A percentile compares a stretch with the other conserved stretches of the same genome.
These are phyloP conservation scores for Gephyroberyx darwinii DNA, from an alignment of 2,797 vertebrate species.

Conservation along the genomic window DNA sequence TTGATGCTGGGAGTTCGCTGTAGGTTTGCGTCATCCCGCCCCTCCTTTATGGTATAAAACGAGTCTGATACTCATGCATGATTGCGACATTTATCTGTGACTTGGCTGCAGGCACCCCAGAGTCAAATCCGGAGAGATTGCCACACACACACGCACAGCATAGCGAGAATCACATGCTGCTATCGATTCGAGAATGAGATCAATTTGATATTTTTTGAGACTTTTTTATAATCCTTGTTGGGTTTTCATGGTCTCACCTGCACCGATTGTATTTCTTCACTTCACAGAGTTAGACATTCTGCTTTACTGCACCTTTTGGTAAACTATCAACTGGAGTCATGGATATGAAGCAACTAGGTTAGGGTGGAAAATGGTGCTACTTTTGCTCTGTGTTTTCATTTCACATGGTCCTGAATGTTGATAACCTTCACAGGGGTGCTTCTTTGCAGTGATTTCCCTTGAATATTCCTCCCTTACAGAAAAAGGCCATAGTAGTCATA, in stretches of 20 bases:
- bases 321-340: no score
- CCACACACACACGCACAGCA: slow-evolving; percentile 3
- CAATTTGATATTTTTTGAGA: not conserved
- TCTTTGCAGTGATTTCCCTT: no score
- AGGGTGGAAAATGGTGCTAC: not conserved
- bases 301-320: no score
- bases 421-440: no score
- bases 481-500: no score
- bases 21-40: no score
- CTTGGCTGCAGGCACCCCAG: slow-evolving; percentile 12
- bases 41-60: slow-evolving; percentile 9
- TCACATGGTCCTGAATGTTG: no score
- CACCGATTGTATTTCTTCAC: not conserved
- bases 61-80: not conserved
- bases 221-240: not conserved
- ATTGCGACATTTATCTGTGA: slow-evolving; percentile 32
- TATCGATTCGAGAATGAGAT: slow-evolving; percentile 6
- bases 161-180: not conserved
- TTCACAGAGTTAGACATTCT: no score
- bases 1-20: slow-evolving; percentile 7
- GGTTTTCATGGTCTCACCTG: slow-evolving; percentile 1
- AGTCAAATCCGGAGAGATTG: not conserved
- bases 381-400: not conserved
- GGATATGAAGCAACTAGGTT: no score
- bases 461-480: no score